Percentiles rank a stretch among this genome's conserved stretches.
Conservation (phyloP, 2,113 vertebrate genomes). For the Pongo abelii region DNA sequence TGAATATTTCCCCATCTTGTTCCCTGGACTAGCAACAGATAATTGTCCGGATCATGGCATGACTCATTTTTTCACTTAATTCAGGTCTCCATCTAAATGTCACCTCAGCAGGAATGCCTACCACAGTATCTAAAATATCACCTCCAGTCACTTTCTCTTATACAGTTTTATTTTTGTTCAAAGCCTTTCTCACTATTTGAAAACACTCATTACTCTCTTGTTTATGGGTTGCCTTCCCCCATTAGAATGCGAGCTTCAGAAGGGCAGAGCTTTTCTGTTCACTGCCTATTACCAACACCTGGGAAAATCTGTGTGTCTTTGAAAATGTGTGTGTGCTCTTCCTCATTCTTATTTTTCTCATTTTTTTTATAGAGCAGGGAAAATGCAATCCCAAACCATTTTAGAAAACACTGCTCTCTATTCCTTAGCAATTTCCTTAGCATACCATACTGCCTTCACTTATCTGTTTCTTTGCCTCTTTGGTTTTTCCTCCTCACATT, state of each 20-base stretch:
- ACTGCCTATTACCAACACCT: not conserved
- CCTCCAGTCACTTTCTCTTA: not conserved
- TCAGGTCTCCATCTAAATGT: not conserved
- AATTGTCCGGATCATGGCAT: not conserved
- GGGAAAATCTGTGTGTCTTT: not conserved
- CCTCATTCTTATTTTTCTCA: not conserved
- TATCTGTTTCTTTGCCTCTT: not conserved
- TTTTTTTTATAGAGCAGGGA: not conserved
- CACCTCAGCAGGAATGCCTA: not conserved
- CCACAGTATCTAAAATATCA: not conserved
- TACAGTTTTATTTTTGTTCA: not conserved
- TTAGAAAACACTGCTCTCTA: not conserved
- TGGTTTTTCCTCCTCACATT: not conserved
- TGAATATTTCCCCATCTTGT: not conserved
- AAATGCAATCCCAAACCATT: not conserved
- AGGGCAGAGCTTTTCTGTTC: too few relatives aligned
- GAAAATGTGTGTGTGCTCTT: not conserved
- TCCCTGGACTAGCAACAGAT: not conserved
- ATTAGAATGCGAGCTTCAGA: not conserved
- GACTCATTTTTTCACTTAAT: not conserved
- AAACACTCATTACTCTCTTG: not conserved
- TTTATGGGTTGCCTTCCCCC: not conserved
- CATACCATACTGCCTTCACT: fast-evolving
- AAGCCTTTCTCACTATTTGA: not conserved
- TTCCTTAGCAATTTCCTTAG: not conserved